Conservation (phyloP, 2,888 invertebrate genomes). For the Melinaea marsaeus region DNA sequence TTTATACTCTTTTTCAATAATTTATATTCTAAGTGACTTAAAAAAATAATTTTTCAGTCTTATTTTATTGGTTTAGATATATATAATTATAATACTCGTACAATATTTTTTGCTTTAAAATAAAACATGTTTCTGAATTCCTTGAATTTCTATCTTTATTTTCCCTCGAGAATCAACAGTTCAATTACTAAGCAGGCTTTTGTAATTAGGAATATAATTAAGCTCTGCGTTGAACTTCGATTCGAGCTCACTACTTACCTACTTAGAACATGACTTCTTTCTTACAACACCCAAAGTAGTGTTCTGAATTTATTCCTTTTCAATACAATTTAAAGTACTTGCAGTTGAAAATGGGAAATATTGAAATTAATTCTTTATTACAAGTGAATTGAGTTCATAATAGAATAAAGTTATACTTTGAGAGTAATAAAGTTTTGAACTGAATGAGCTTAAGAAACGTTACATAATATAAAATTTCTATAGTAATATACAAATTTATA, state of each 20-base stretch:
- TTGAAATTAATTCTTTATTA: no score
- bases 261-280: conserved; percentile 24
- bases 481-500: no score
- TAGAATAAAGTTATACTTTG: not conserved
- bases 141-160: conserved; percentile 9
- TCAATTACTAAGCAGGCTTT: conserved; percentile 29
- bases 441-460: not conserved
- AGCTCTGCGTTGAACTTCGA: conserved; percentile 30
- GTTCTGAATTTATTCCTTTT: not conserved
- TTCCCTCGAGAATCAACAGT: conserved; percentile 22
- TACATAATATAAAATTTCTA: not conserved
- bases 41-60: no score
- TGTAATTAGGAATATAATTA: conserved; percentile 33
- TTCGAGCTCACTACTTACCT: conserved; percentile 30
- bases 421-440: no score
- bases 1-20: no score
- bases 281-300: conserved; percentile 4
- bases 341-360: no score
- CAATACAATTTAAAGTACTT: not conserved
- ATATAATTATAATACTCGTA: no score
- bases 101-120: no score
- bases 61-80: no score
- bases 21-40: no score
- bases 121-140: no score
- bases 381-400: conserved; percentile 4